These are phyloP conservation scores for Pseudoips prasinana DNA, from an alignment of 2,888 invertebrate species.

Conservation along the genomic window DNA sequence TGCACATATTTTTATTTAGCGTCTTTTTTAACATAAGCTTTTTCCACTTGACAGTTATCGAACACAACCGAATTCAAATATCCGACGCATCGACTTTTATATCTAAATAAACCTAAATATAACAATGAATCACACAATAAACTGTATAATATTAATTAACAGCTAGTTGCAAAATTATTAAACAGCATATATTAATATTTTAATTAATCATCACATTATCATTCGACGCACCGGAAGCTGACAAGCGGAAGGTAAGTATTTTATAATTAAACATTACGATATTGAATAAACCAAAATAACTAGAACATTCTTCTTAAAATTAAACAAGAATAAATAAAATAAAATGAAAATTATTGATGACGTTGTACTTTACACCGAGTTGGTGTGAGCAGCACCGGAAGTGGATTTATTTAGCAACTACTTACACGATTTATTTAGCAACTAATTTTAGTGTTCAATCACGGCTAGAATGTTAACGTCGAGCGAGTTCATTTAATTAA, in stretches of 20 bases:
- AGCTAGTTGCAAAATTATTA: conserved; percentile 2
- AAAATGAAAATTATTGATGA: conserved; percentile 2
- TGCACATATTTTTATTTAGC: no score
- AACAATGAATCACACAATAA: conserved; percentile 2
- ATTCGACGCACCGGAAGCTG: conserved; percentile 2
- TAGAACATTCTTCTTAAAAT: conserved; percentile 2
- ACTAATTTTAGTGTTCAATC: no score
- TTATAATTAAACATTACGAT: conserved; percentile 2
- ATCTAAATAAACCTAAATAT: conserved; percentile 2
- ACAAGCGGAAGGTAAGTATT: conserved; percentile 2
- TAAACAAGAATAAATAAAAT: conserved; percentile 2
- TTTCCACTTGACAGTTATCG: conserved; percentile 1
- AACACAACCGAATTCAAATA: conserved; percentile 3
- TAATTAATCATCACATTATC: conserved; percentile 3
- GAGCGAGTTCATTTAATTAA: no score
- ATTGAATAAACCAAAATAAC: conserved; percentile 2
- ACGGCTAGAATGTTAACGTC: no score
- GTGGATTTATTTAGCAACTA: no score
- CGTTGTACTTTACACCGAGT: background rate
- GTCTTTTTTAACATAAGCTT: no score
- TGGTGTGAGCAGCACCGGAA: no score
- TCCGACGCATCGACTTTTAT: conserved; percentile 3
- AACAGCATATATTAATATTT: conserved; percentile 2
- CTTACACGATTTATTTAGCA: no score
- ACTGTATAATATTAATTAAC: conserved; percentile 2